These are phyloP conservation scores for Peromyscus maniculatus DNA, from an alignment of 2,113 vertebrate species.

Conservation along the genomic window DNA sequence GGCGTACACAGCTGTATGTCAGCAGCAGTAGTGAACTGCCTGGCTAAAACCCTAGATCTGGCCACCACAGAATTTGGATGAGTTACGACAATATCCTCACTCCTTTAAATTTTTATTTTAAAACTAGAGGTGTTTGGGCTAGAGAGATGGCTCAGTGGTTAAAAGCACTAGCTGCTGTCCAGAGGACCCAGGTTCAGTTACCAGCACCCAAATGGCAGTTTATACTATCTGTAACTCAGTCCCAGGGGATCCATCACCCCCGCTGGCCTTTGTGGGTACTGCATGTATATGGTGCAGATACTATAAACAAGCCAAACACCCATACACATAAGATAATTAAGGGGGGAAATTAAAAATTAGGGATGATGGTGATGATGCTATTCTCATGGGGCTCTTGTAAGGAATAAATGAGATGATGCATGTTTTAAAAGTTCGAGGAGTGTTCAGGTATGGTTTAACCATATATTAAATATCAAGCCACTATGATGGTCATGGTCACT, in stretches of 20 bases:
- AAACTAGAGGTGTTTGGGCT: neutral
- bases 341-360: neutral
- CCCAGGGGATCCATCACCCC: neutral
- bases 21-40: neutral
- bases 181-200: neutral
- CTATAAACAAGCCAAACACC: neutral
- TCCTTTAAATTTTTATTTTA: neutral
- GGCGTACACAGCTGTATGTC: neutral
- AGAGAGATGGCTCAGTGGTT: too few species aligned
- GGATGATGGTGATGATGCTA: neutral
- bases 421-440: neutral
- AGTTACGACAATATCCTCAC: neutral
- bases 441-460: too few species aligned
- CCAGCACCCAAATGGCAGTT: neutral
- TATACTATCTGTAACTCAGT: neutral
- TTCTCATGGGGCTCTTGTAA: neutral
- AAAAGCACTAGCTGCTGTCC: neutral
- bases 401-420: neutral
- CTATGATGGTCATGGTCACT: neutral
- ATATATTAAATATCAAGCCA: neutral
- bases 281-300: neutral
- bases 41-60: neutral
- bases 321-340: too few species aligned
- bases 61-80: neutral
- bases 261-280: neutral